These are phyloP conservation scores for Seriola rivoliana DNA, from an alignment of 2,113 vertebrate genomes.

Conservation along the genomic window DNA sequence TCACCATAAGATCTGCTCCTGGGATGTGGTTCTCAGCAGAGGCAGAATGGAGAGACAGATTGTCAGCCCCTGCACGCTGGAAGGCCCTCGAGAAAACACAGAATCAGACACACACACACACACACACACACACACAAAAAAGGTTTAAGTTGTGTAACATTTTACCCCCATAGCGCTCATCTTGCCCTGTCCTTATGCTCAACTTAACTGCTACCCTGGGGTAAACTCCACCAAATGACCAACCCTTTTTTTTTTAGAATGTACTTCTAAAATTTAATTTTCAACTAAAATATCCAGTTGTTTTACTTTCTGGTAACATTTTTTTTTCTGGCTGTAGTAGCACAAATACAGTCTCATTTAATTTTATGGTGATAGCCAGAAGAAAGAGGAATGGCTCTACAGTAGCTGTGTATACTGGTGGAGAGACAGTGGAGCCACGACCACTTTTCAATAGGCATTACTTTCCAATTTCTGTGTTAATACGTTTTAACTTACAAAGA, in stretches of 20 bases:
- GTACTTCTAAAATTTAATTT: background rate
- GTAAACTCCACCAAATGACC: constrained; percentile 41
- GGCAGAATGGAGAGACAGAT: constrained; percentile 56
- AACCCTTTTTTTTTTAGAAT: background rate
- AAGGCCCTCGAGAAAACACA: constrained; percentile 44
- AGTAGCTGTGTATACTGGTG: no score
- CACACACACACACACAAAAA: background rate
- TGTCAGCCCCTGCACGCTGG: constrained; percentile 26
- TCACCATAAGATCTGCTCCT: constrained; percentile 9
- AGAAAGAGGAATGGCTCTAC: background rate
- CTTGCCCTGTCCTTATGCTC: constrained; percentile 42
- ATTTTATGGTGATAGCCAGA: background rate
- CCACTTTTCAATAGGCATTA: no score
- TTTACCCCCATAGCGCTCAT: constrained; percentile 23
- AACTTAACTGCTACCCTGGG: constrained; percentile 26
- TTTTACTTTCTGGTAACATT: background rate
- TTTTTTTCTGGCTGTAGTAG: background rate
- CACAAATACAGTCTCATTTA: background rate
- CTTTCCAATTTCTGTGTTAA: no score
- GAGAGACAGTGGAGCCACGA: no score
- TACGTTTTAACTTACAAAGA: no score
- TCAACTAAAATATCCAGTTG: background rate
- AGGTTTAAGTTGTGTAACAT: constrained; percentile 47
- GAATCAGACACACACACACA: constrained; percentile 7
- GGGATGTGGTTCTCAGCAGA: constrained; percentile 27